A percentile compares a stretch with the other conserved stretches of the same genome.
These are phyloP conservation scores for Luehdorfia chinensis DNA, from an alignment of 1,140 invertebrate species.

Conservation along the genomic window DNA sequence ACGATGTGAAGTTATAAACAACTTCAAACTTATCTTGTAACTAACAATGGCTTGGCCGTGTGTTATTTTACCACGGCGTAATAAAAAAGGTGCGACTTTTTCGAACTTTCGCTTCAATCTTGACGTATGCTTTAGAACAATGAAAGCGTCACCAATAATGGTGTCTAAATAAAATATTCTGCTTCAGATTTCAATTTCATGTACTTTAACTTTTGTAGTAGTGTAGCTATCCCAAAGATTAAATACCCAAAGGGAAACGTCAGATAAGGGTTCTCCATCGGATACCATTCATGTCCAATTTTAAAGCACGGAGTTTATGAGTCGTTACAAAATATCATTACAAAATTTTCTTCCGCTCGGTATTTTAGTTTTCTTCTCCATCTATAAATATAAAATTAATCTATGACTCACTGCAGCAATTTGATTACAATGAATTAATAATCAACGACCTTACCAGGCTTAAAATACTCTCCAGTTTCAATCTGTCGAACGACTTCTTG, in stretches of 20 bases:
- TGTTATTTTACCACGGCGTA: conserved; percentile 2
- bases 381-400: too few species aligned
- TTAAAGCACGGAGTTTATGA: too few species aligned
- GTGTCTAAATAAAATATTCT: background rate
- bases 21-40: conserved; percentile 10
- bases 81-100: conserved; percentile 16
- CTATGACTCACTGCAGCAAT: too few species aligned
- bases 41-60: background rate
- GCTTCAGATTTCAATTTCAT: background rate
- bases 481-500: conserved; percentile 36
- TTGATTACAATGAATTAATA: too few species aligned
- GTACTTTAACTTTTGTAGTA: too few species aligned
- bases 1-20: conserved; percentile 21
- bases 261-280: too few species aligned
- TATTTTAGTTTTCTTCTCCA: too few species aligned
- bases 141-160: background rate
- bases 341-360: too few species aligned
- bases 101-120: conserved; percentile 15
- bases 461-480: conserved; percentile 46
- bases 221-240: too few species aligned
- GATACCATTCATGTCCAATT: background rate
- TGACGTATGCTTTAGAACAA: background rate
- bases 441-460: conserved; percentile 13
- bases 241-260: too few species aligned
- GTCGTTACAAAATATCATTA: too few species aligned